A percentile compares a stretch with the other conserved stretches of the same genome.
Conservation (phyloP, 2,113 vertebrate species). For the Lepidothrix coronata region DNA sequence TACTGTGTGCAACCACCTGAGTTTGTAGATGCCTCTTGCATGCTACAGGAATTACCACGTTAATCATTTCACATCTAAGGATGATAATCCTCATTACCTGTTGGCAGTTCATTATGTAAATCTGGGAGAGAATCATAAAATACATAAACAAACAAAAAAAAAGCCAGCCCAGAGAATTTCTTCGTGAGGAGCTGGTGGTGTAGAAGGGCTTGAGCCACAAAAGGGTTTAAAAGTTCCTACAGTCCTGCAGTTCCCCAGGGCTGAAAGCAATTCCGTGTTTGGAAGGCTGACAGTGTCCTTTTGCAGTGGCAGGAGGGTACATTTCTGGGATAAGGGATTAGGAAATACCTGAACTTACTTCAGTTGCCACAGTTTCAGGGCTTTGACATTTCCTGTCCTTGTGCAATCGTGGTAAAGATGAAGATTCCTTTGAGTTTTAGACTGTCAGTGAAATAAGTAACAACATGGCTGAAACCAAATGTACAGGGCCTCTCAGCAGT, state of each 20-base stretch:
- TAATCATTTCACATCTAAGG: not conserved
- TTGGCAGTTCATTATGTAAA: not conserved
- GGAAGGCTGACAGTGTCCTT: not conserved
- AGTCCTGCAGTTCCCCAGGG: not conserved
- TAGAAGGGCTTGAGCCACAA: not conserved
- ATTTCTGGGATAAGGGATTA: not conserved
- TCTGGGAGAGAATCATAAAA: not conserved
- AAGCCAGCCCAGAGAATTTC: not conserved
- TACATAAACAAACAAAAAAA: not conserved
- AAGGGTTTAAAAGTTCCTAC: not conserved
- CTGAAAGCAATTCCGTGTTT: not conserved
- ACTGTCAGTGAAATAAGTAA: not conserved
- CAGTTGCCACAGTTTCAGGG: not conserved
- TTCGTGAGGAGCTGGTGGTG: not conserved
- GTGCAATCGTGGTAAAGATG: not conserved
- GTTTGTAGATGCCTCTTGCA: not conserved
- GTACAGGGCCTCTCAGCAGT: not conserved
- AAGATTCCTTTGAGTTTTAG: not conserved
- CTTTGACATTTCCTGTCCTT: conserved; percentile 8
- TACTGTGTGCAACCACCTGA: not conserved
- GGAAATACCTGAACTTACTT: conserved; percentile 31
- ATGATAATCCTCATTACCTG: not conserved
- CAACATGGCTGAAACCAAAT: conserved; percentile 2
- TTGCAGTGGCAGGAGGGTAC: not conserved
- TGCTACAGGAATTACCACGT: not conserved